Conservation (phyloP, 2,888 invertebrate species). For the Watsonalla cultraria region DNA sequence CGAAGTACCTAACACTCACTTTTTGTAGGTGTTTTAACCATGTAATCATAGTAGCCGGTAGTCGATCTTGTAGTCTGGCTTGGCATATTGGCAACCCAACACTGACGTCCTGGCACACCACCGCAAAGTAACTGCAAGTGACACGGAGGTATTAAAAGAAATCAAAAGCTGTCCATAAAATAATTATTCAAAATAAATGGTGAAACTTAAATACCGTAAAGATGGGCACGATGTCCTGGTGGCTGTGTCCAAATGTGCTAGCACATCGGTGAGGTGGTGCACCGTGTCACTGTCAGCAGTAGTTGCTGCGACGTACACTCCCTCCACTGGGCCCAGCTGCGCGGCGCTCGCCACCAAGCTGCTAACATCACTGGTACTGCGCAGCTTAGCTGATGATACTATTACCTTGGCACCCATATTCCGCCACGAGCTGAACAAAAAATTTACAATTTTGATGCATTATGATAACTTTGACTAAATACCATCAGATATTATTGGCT, state of each 20-base stretch:
- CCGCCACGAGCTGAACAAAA: not conserved
- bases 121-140: conserved; percentile 15
- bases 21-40: not conserved
- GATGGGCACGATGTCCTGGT: conserved; percentile 20
- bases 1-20: too few species aligned
- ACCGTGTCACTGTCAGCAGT: not conserved
- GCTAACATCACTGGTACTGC: conserved; percentile 1
- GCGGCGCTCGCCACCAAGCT: conserved; percentile 11
- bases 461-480: too few species aligned
- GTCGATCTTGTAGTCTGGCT: conserved; percentile 7
- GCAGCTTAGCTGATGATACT: conserved; percentile 1
- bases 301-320: conserved; percentile 15
- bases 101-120: conserved; percentile 8
- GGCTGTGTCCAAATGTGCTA: conserved; percentile 13
- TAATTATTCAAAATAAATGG: not conserved
- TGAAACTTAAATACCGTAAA: conserved; percentile 9
- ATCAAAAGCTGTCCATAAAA: too few species aligned
- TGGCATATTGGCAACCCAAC: conserved; percentile 15
- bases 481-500: too few species aligned
- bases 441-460: too few species aligned
- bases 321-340: conserved; percentile 13
- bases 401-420: conserved; percentile 4
- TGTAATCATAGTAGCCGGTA: conserved; percentile 18
- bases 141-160: not conserved
- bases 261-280: not conserved